Evolutionary conservation across 1,140 invertebrate genomes (phyloP).

Genomic region (fruit fly (Drosophila melanogaster)): Release_6_plus_ISO1_MT NT_033777.3:9867501-9868000

Average conservation of each 20-base stretch:
- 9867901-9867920: constrained; percentile 15
- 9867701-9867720: constrained; percentile 15
- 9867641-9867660: constrained; percentile 41
- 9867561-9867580: constrained; percentile 13
- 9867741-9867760: constrained; percentile 18
- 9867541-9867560: constrained; percentile 52
- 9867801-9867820: background rate
- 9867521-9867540: constrained; percentile 1
- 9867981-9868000: constrained; percentile 55
- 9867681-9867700: constrained; percentile 39
- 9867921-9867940: constrained; percentile 33
- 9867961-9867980: constrained; percentile 65
- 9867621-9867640: constrained; percentile 30
- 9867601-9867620: constrained; percentile 35
- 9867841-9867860: background rate
- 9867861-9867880: constrained; percentile 40
- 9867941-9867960: constrained; percentile 67
- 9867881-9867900: constrained; percentile 30
- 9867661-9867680: constrained; percentile 71
- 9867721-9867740: constrained; percentile 8
- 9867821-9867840: constrained; percentile 5
- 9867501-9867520: background rate
- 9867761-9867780: constrained; percentile 43
- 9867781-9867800: constrained; percentile 11
- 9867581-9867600: background rate